phyloP scores from a whole-genome alignment of 2,888 invertebrate genomes.

The Hirtodrosophila alboralis region DNA sequence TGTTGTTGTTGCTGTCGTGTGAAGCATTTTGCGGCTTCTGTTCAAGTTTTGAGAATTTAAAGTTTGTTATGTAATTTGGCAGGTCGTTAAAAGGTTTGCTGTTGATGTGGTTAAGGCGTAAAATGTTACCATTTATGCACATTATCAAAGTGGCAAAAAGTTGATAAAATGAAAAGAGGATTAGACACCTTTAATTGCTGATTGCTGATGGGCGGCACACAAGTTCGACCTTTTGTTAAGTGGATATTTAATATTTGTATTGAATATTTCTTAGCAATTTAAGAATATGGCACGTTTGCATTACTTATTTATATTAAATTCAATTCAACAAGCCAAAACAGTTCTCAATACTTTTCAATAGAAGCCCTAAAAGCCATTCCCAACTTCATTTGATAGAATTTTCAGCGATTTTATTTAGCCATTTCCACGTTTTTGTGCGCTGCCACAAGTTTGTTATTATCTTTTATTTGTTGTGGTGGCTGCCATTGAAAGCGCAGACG shows the following conservation, averaged over 20 bases:
- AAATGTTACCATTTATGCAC: slow-evolving; percentile 19
- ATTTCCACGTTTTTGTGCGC: slow-evolving; percentile 27
- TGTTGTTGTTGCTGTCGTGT: slow-evolving; percentile 44
- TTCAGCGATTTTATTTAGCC: slow-evolving; percentile 37
- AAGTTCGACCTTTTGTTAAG: no score
- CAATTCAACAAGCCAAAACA: neutral
- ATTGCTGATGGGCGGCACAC: no score
- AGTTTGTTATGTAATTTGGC: slow-evolving; percentile 70
- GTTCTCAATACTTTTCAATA: slow-evolving; percentile 12
- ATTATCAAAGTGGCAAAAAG: neutral
- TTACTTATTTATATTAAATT: no score
- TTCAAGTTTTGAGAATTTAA: slow-evolving; percentile 52
- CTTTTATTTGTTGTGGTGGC: slow-evolving; percentile 42
- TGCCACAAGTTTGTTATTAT: slow-evolving; percentile 47
- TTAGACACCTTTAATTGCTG: no score
- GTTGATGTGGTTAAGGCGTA: slow-evolving; percentile 44
- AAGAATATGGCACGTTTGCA: neutral
- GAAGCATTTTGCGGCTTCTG: slow-evolving; percentile 53
- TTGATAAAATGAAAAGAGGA: no score
- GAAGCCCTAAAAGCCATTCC: slow-evolving; percentile 2
- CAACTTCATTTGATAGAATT: slow-evolving; percentile 21
- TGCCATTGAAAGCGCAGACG: slow-evolving; percentile 7
- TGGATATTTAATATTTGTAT: no score
- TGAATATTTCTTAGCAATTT: neutral
- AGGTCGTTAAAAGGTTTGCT: slow-evolving; percentile 50